Evolutionary conservation across 2,797 vertebrate genomes (phyloP).

Genomic region (Hippopotamyrus pictus): DNA sequence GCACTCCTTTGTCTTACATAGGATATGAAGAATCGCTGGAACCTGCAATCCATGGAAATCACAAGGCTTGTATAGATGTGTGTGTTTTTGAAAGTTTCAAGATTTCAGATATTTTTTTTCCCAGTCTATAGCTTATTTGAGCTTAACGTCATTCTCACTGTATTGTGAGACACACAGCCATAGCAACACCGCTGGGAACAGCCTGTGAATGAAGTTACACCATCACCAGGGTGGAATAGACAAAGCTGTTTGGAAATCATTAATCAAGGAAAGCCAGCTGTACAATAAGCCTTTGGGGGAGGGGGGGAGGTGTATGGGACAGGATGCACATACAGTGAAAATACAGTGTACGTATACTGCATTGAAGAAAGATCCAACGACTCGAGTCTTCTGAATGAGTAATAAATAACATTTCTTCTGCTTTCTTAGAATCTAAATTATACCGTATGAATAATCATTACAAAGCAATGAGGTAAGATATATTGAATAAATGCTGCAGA

Average conservation of each 20-base stretch:
- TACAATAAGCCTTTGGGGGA: background rate
- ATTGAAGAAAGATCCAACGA: background rate
- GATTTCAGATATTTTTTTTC: background rate
- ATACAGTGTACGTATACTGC: background rate
- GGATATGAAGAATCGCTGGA: background rate
- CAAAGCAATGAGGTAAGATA: background rate
- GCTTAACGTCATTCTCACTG: background rate
- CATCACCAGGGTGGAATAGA: background rate
- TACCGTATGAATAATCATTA: background rate
- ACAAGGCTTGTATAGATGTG: background rate
- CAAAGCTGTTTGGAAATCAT: background rate
- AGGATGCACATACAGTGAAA: background rate
- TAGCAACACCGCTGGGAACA: background rate
- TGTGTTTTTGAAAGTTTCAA: background rate
- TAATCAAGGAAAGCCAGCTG: background rate
- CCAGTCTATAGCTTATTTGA: background rate
- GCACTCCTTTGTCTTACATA: background rate
- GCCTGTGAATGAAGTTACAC: background rate
- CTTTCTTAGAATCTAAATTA: background rate
- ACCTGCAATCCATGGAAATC: background rate
- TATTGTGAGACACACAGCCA: background rate
- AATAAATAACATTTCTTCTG: background rate
- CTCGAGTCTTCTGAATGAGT: background rate
- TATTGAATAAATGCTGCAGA: background rate
- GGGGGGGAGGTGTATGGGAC: too few species aligned